Percentiles rank a stretch among this genome's conserved stretches.
phyloP scores from a whole-genome alignment of 53 echinoderm and acorn worm genomes.

The Patiria pectinifera region DNA sequence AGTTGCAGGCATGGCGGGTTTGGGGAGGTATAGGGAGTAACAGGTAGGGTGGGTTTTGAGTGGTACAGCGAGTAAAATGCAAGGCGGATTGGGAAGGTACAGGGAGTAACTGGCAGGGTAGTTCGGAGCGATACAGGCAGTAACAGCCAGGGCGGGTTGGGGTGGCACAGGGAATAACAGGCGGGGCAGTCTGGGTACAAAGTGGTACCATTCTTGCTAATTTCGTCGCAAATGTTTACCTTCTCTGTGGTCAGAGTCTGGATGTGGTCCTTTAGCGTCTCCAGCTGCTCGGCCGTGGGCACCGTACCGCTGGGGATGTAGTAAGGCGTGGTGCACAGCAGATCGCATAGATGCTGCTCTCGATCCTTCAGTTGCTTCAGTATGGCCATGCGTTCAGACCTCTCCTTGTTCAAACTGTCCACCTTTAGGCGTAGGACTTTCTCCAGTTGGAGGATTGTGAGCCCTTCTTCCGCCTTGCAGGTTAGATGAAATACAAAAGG shows the following conservation, averaged over 20 bases:
- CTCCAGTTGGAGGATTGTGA: constrained; percentile 92
- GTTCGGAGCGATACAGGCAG: too few relatives aligned
- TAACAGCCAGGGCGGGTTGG: too few relatives aligned
- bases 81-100: too few relatives aligned
- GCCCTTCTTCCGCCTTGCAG: constrained; percentile 81
- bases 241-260: constrained; percentile 83
- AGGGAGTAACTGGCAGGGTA: too few relatives aligned
- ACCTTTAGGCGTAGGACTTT: constrained; percentile 82
- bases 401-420: constrained; percentile 79
- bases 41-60: too few relatives aligned
- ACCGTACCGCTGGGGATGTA: constrained; percentile 93
- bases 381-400: constrained; percentile 70
- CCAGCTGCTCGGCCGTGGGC: constrained; percentile 84
- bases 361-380: constrained; percentile 78
- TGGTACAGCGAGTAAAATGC: too few relatives aligned
- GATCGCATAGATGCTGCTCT: constrained; percentile 91
- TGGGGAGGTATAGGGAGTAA: too few relatives aligned
- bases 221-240: constrained; percentile 41
- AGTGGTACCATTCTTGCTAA: too few relatives aligned
- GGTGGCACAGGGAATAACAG: too few relatives aligned
- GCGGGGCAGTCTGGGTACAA: too few relatives aligned
- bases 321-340: constrained; percentile 92
- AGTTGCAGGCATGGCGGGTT: too few relatives aligned
- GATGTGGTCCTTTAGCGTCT: constrained; percentile 85
- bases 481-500: background rate